Base-by-base conservation (phyloP, 2,113 vertebrate species). In the Sclerurus mexicanus region DNA sequence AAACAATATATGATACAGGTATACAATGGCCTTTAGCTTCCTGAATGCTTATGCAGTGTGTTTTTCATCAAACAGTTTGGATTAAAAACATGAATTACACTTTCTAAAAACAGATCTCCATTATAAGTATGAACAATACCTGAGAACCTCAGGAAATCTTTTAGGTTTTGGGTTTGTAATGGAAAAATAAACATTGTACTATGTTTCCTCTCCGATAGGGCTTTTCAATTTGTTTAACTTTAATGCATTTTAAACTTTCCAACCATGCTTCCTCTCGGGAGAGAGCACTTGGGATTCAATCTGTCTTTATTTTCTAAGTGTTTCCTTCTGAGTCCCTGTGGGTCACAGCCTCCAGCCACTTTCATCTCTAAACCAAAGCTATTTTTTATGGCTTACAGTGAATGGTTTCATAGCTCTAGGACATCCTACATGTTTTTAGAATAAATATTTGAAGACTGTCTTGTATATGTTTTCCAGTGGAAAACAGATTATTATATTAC, bases 151-250 rank as follows among this genome's bases (percentile, higher is more conserved):
- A 95, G 87, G 95, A 97, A 97, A 96, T 75, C 58, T 97, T 97
- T 95, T 89, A 49, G 95, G 85, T 85, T 90, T 92, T 89, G 91
- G 66, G 74, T 94, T 96, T 97, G 76, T 90, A 93, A 97, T 90
- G 95, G 91, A 97, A 98, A 98, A 96, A 97, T 90, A 97, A 98
- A 97, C 96, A 97, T 44, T 93, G 60, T 64, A 67, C 87, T 94
- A 96, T 93, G 91, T 94, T 98, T 98, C 95, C 96, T 97, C 93
- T 96, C 80, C 97, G 96, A 97, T 96, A 97, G 96, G 71, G 77
- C 60, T 66, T 96, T 93, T 97, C 90, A 96, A 71, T 97, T 97
- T 95, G 95, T 97, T 97, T 96, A 91, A 93, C 94, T 97, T 47
- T 91, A 97, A 89, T 81, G 80, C 77, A 66, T 94, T 91, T 94